Percentiles rank a stretch among this genome's conserved stretches.
These are phyloP conservation scores for Salvelinus sp. DNA, from an alignment of 2,113 vertebrate genomes.

Conservation along the genomic window DNA sequence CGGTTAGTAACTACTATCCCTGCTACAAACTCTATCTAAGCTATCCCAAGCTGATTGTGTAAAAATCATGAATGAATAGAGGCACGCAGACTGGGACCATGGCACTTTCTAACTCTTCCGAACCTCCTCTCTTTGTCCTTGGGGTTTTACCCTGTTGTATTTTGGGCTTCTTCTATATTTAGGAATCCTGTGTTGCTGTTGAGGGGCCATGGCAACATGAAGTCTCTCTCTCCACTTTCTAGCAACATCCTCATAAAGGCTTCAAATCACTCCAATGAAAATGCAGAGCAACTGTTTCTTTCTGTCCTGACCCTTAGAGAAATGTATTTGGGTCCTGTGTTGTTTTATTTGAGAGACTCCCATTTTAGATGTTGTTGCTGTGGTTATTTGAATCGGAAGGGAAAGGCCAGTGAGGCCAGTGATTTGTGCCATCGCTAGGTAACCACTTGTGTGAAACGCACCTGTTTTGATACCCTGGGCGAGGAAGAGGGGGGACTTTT, in stretches of 20 bases:
- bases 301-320: background rate
- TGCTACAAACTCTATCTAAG: background rate
- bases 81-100: conserved; percentile 1
- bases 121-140: conserved; percentile 17
- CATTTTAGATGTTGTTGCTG: conserved; percentile 16
- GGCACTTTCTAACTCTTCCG: background rate
- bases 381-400: conserved; percentile 6
- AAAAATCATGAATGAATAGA: conserved; percentile 13
- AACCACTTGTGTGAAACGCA: conserved; percentile 20
- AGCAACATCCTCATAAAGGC: background rate
- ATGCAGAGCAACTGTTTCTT: background rate
- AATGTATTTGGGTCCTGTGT: background rate
- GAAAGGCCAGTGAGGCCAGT: background rate
- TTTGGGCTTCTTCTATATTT: conserved; percentile 24
- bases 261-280: background rate
- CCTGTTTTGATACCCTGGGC: conserved; percentile 26
- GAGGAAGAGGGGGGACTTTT: background rate
- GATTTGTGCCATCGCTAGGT: conserved; percentile 17
- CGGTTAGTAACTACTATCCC: background rate
- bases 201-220: background rate
- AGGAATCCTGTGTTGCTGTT: background rate
- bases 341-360: background rate
- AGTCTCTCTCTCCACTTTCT: background rate
- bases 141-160: conserved; percentile 11
- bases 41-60: background rate